Evolutionary conservation across 2,888 invertebrate genomes (phyloP).

Genomic region (Machimus rusticus): DNA sequence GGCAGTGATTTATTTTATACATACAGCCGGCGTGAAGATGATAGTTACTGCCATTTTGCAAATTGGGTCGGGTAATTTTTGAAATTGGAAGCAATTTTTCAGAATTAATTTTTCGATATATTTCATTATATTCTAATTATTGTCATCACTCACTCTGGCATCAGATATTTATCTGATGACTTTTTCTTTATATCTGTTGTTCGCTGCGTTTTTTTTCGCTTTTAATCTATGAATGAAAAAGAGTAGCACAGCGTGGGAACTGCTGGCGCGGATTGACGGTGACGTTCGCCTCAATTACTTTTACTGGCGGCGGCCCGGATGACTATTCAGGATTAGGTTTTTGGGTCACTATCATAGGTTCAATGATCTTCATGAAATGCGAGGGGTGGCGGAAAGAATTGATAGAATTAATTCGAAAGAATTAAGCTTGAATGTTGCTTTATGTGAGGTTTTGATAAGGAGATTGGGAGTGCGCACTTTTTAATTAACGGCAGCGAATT

Average conservation of each 20-base stretch:
- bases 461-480: neutral
- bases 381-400: neutral
- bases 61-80: neutral
- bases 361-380: neutral
- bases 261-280: neutral
- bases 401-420: neutral
- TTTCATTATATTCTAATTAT: neutral
- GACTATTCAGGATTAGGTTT: constrained; percentile 1
- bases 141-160: neutral
- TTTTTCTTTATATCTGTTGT: neutral
- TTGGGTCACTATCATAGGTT: constrained; percentile 17
- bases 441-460: neutral
- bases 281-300: constrained; percentile 1
- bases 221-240: neutral
- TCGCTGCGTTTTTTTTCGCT: neutral
- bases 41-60: neutral
- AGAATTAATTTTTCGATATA: neutral
- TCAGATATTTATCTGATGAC: neutral
- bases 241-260: neutral
- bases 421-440: neutral
- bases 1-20: neutral
- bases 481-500: neutral
- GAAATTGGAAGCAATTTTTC: neutral
- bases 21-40: neutral
- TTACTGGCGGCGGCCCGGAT: neutral